Evolutionary conservation across 2,888 invertebrate genomes (phyloP).

Genomic region (Tridacna crocea): DNA sequence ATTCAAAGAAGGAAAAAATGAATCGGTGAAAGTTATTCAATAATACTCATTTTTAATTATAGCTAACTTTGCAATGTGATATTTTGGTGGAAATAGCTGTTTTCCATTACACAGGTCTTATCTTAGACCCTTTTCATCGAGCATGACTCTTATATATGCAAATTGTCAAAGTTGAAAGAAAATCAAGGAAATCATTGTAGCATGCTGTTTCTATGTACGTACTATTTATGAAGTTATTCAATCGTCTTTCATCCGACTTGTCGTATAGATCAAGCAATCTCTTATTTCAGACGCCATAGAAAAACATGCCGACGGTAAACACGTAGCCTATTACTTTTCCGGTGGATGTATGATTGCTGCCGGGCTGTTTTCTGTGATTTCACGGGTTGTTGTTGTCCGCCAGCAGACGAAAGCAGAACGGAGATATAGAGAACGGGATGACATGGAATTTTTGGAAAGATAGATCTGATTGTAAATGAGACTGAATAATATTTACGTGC

Average conservation of each 20-base stretch:
- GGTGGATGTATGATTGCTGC: constrained; percentile 29
- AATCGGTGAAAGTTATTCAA: too few species aligned
- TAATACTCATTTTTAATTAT: too few species aligned
- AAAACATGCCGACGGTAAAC: constrained; percentile 10
- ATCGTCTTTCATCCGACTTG: background rate
- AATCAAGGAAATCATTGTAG: too few species aligned
- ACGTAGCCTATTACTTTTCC: constrained; percentile 29
- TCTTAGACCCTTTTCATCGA: too few species aligned
- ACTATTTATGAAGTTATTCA: background rate
- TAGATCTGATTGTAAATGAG: background rate
- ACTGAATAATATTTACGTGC: background rate
- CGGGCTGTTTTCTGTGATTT: constrained; percentile 12
- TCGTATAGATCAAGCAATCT: too few species aligned
- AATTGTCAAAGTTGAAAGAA: too few species aligned
- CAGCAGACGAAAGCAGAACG: constrained; percentile 1
- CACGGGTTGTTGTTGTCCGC: constrained; percentile 29
- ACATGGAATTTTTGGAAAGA: background rate
- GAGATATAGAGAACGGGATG: constrained; percentile 11
- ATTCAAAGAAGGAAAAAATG: too few species aligned
- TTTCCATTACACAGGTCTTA: too few species aligned
- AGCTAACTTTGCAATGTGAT: too few species aligned
- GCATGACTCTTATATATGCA: too few species aligned
- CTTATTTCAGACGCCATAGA: constrained; percentile 32
- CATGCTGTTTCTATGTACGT: background rate
- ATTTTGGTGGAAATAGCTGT: too few species aligned